Evolutionary conservation across 2,888 invertebrate genomes (phyloP).

Genomic region (Drosophila peninsularis): DNA sequence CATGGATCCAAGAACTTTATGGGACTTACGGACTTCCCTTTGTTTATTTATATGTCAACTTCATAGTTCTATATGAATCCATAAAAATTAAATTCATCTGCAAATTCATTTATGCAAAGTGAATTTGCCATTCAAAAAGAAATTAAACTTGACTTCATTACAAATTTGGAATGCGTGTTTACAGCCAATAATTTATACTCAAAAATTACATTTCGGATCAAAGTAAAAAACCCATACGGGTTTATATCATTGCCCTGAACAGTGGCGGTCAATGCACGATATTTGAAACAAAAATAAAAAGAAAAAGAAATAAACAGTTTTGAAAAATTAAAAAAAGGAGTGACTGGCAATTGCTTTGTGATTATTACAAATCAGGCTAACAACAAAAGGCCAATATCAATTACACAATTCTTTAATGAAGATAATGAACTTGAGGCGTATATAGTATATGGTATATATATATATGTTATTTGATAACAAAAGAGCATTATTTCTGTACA

Average conservation of each 20-base stretch:
- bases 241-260: slow-evolving; percentile 61
- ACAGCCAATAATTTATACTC: slow-evolving; percentile 32
- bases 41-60: no score
- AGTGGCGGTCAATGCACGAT: slow-evolving; percentile 65
- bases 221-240: slow-evolving; percentile 34
- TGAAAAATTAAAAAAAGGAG: slow-evolving; percentile 17
- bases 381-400: slow-evolving; percentile 36
- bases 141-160: not conserved
- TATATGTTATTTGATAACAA: slow-evolving; percentile 69
- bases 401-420: slow-evolving; percentile 68
- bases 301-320: slow-evolving; percentile 11
- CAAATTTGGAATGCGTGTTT: slow-evolving; percentile 23
- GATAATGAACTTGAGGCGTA: slow-evolving; percentile 76
- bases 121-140: not conserved
- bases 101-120: not conserved
- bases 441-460: slow-evolving; percentile 63
- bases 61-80: not conserved
- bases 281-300: slow-evolving; percentile 19
- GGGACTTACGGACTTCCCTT: not conserved
- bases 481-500: slow-evolving; percentile 34
- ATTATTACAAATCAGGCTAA: slow-evolving; percentile 48
- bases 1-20: slow-evolving; percentile 1
- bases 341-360: slow-evolving; percentile 62
- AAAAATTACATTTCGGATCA: slow-evolving; percentile 37
- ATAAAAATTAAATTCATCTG: not conserved